A percentile compares a stretch with the other conserved stretches of the same genome.
These are phyloP conservation scores for Stenopsyche tienmushanensis DNA, from an alignment of 1,140 invertebrate species.

Conservation along the genomic window DNA sequence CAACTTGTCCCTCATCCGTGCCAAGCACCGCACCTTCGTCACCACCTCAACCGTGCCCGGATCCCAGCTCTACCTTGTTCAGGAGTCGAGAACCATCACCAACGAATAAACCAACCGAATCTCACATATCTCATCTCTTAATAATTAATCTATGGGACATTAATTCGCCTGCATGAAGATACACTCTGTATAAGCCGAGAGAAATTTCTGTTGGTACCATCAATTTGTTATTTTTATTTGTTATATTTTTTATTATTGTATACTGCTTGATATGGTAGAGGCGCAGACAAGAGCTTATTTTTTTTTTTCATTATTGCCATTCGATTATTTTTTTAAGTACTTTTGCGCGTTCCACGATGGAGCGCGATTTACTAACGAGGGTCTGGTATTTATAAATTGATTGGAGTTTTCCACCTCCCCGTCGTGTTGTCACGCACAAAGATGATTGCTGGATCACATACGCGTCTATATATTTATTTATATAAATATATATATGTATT, in stretches of 20 bases:
- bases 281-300: slow-evolving; percentile 10
- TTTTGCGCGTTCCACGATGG: no score
- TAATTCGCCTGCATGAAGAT: background rate
- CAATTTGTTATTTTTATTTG: slow-evolving; percentile 22
- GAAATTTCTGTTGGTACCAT: background rate
- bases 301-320: background rate
- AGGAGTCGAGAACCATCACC: slow-evolving; percentile 62
- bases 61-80: slow-evolving; percentile 83
- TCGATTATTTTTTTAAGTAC: slow-evolving; percentile 3
- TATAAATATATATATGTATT: slow-evolving; percentile 7
- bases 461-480: slow-evolving; percentile 22
- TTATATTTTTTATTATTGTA: slow-evolving; percentile 21
- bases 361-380: no score
- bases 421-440: background rate
- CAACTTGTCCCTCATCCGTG: slow-evolving; percentile 89
- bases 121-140: background rate
- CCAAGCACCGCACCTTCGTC: slow-evolving; percentile 94
- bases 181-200: no score
- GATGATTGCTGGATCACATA: background rate
- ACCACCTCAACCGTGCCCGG: slow-evolving; percentile 84
- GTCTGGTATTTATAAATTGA: background rate
- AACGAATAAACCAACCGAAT: slow-evolving; percentile 27
- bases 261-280: slow-evolving; percentile 8
- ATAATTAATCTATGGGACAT: slow-evolving; percentile 18
- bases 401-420: background rate